phyloP scores from a whole-genome alignment of 2,888 invertebrate genomes.

The Leptinotarsa juncta region DNA sequence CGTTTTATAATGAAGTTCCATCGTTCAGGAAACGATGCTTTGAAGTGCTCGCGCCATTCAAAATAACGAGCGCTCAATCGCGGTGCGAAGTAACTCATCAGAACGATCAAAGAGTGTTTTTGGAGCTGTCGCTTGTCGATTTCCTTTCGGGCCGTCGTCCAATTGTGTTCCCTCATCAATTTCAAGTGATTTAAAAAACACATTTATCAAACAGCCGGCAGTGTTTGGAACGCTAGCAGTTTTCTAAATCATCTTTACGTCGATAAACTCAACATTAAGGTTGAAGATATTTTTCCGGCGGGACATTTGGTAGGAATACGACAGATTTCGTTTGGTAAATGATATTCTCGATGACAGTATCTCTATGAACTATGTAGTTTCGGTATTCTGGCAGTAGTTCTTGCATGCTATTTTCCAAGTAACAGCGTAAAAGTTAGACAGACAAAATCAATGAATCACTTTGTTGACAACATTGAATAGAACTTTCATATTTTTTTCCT shows the following conservation, averaged over 20 bases:
- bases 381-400: background rate
- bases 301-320: background rate
- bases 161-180: conserved; percentile 23
- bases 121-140: background rate
- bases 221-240: conserved; percentile 12
- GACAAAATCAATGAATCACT: too few relatives aligned
- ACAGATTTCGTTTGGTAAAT: background rate
- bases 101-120: conserved; percentile 4
- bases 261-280: conserved; percentile 27
- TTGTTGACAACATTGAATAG: background rate
- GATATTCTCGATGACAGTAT: background rate
- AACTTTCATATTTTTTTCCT: too few relatives aligned
- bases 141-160: conserved; percentile 19
- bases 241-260: conserved; percentile 32
- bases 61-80: background rate
- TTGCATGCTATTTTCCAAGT: background rate
- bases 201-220: conserved; percentile 31
- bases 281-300: background rate
- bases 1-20: conserved; percentile 9
- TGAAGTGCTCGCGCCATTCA: conserved; percentile 6
- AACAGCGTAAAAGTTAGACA: too few relatives aligned
- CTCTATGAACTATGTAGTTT: background rate
- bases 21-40: background rate
- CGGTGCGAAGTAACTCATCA: background rate
- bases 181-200: conserved; percentile 22